Evolutionary conservation across 2,797 vertebrate species (phyloP).

Genomic region (Botia almorhae): DNA sequence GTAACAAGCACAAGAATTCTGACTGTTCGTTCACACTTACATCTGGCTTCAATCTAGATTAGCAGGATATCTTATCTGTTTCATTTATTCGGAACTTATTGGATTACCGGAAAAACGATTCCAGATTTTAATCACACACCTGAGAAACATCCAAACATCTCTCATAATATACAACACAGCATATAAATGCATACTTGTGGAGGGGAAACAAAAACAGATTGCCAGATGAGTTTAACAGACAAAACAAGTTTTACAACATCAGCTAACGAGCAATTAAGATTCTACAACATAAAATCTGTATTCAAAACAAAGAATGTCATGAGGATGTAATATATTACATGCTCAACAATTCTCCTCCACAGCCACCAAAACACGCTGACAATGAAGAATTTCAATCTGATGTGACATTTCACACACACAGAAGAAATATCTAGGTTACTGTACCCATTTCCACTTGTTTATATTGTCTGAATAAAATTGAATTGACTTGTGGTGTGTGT

Average conservation of each 20-base stretch:
- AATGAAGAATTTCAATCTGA: no score
- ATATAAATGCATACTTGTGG: background rate
- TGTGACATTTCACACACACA: no score
- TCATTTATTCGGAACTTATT: constrained; percentile 31
- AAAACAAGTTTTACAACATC: background rate
- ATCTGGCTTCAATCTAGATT: constrained; percentile 52
- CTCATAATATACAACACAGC: background rate
- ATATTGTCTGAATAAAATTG: no score
- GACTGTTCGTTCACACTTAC: constrained; percentile 28
- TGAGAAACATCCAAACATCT: constrained; percentile 16
- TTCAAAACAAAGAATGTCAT: background rate
- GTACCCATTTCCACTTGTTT: no score
- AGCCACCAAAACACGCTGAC: background rate
- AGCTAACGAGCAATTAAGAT: no score
- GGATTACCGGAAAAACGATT: constrained; percentile 20
- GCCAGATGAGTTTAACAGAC: background rate
- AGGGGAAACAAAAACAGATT: background rate
- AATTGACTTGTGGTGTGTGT: background rate
- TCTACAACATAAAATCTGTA: background rate
- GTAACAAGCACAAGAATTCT: constrained; percentile 21
- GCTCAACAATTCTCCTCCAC: background rate
- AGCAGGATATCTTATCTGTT: constrained; percentile 30
- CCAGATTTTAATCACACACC: constrained; percentile 31
- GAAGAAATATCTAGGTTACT: no score
- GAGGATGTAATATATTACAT: background rate